Evolutionary conservation across 2,888 invertebrate species (phyloP).

Genomic region (Drosophila formosana): DNA sequence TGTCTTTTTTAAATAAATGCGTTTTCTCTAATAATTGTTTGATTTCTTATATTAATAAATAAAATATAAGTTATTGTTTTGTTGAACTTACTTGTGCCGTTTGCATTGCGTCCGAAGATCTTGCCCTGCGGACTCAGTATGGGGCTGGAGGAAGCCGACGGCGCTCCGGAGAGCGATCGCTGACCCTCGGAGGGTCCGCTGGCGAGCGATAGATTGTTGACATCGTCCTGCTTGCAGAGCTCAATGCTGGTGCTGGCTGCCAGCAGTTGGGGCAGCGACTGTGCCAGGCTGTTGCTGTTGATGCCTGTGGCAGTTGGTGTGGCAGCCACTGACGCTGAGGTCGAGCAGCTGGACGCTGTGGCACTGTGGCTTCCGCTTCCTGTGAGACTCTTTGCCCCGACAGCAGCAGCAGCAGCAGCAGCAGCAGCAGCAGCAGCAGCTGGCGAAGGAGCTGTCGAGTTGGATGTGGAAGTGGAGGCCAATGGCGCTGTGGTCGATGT

Average conservation of each 20-base stretch:
- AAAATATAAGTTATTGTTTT: neutral
- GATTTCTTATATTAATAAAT: too few relatives aligned
- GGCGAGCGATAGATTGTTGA: slow-evolving; percentile 79
- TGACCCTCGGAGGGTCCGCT: slow-evolving; percentile 82
- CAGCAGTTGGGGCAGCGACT: slow-evolving; percentile 51
- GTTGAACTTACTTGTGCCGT: slow-evolving; percentile 84
- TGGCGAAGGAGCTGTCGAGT: slow-evolving; percentile 21
- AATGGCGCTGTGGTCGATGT: slow-evolving; percentile 20
- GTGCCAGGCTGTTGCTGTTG: slow-evolving; percentile 47
- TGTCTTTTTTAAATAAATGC: too few relatives aligned
- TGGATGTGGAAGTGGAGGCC: slow-evolving; percentile 32
- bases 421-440: slow-evolving; percentile 47
- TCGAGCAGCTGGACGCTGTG: slow-evolving; percentile 56
- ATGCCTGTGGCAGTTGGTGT: slow-evolving; percentile 30
- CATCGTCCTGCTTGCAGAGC: slow-evolving; percentile 72
- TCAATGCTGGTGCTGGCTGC: slow-evolving; percentile 59
- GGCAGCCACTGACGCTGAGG: slow-evolving; percentile 19
- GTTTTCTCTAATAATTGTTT: too few relatives aligned
- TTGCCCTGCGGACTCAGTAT: slow-evolving; percentile 85
- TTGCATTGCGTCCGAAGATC: slow-evolving; percentile 84
- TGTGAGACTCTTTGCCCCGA: slow-evolving; percentile 57
- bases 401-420: slow-evolving; percentile 27
- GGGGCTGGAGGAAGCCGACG: slow-evolving; percentile 85
- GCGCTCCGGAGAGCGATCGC: slow-evolving; percentile 83
- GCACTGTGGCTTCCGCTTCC: slow-evolving; percentile 52